Conservation (phyloP, 2,113 vertebrate genomes). For the Candoia aspera region DNA sequence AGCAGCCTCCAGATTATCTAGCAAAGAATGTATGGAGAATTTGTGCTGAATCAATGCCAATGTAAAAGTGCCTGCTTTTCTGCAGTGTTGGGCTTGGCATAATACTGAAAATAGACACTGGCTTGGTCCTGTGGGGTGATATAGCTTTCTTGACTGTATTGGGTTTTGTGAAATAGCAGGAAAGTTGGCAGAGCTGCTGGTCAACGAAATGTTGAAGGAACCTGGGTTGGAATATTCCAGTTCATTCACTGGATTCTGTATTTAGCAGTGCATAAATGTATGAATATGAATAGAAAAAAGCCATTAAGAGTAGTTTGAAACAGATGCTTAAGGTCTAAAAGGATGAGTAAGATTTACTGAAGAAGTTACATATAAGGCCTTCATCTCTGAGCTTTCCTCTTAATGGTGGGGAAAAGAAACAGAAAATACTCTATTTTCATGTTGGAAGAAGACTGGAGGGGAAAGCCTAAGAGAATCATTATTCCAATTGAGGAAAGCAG, state of each 20-base stretch:
- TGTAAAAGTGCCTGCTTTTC: neutral
- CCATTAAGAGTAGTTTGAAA: neutral
- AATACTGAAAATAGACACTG: neutral
- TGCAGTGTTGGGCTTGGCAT: neutral
- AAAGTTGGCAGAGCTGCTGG: neutral
- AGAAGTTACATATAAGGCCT: neutral
- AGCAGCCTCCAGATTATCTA: neutral
- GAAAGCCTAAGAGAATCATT: neutral
- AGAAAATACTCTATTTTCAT: neutral
- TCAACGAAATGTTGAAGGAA: neutral
- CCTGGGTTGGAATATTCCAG: neutral
- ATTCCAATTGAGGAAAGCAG: neutral
- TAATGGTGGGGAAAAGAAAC: neutral
- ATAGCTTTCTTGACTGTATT: neutral
- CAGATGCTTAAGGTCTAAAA: neutral
- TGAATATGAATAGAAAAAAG: neutral
- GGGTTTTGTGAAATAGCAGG: neutral
- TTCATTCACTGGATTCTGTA: neutral
- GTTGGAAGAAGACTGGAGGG: neutral
- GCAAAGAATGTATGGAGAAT: neutral
- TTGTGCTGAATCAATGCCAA: neutral
- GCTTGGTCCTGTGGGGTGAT: neutral
- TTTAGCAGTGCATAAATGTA: neutral
- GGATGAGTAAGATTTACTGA: neutral
- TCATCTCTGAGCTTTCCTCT: neutral